phyloP scores from a whole-genome alignment of 2,888 invertebrate genomes.

The Plebejus argus region DNA sequence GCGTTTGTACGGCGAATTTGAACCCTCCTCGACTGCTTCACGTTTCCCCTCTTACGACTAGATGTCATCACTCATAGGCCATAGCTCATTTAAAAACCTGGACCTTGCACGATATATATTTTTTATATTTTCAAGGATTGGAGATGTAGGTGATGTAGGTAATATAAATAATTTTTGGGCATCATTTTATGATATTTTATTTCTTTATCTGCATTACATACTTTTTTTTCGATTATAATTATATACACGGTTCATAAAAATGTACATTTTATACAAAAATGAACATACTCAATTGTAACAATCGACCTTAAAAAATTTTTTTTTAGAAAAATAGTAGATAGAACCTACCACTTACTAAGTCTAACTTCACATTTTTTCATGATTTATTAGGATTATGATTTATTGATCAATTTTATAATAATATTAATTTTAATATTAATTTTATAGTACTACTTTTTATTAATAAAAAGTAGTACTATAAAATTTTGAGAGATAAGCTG shows the following conservation, averaged over 20 bases:
- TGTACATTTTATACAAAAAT: background rate
- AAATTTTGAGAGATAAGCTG: background rate
- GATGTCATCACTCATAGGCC: background rate
- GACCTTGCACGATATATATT: too few species aligned
- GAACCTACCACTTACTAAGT: too few species aligned
- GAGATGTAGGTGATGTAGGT: background rate
- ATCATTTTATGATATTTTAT: too few species aligned
- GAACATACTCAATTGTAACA: background rate
- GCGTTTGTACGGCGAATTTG: too few species aligned
- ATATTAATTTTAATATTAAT: background rate
- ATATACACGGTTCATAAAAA: background rate
- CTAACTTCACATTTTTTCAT: background rate
- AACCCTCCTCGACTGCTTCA: background rate
- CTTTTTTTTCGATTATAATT: too few species aligned
- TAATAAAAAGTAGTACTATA: background rate
- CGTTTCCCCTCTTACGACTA: background rate
- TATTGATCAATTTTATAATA: background rate
- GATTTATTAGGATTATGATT: background rate
- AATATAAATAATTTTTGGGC: too few species aligned
- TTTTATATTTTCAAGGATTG: too few species aligned
- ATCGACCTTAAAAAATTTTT: background rate
- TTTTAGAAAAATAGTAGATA: too few species aligned
- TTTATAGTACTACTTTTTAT: too few species aligned
- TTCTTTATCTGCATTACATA: too few species aligned
- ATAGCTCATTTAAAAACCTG: background rate